Percentiles rank a stretch among this genome's conserved stretches.
These are phyloP conservation scores for Rhipidura dahli DNA, from an alignment of 2,113 vertebrate genomes.

Conservation along the genomic window DNA sequence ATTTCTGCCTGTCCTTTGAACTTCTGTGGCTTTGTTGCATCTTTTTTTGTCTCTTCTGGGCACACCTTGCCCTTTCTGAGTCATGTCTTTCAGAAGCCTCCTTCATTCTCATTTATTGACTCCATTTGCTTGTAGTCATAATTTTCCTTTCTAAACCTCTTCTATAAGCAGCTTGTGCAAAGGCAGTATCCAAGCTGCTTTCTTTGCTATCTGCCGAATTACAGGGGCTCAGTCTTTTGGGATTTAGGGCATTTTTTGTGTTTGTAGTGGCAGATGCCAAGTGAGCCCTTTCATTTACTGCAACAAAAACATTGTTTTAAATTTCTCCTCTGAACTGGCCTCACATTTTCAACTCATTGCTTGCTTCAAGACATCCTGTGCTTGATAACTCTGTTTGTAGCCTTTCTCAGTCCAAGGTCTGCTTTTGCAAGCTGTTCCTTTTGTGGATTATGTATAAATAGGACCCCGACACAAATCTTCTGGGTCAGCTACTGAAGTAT, in stretches of 20 bases:
- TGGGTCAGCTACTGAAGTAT: background rate
- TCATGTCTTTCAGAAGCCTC: background rate
- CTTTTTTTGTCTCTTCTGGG: background rate
- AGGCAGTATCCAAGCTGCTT: background rate
- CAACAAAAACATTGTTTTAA: constrained; percentile 4
- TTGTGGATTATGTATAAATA: background rate
- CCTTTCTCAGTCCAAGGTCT: background rate
- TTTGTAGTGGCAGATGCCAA: background rate
- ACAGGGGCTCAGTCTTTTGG: background rate
- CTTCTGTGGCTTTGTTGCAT: background rate
- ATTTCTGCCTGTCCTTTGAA: background rate
- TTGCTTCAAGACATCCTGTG: background rate
- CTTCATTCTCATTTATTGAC: background rate
- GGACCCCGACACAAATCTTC: background rate
- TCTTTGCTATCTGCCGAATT: background rate
- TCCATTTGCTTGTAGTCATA: background rate
- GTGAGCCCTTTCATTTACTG: background rate
- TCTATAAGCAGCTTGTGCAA: background rate
- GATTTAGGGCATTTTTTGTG: background rate
- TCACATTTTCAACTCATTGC: background rate
- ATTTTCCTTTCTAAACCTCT: background rate
- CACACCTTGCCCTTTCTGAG: background rate
- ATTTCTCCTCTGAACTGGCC: constrained; percentile 15
- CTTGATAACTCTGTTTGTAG: background rate
- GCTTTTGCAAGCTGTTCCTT: background rate